Base-by-base conservation (phyloP, 2,113 vertebrate genomes). In the Passer domesticus region DNA sequence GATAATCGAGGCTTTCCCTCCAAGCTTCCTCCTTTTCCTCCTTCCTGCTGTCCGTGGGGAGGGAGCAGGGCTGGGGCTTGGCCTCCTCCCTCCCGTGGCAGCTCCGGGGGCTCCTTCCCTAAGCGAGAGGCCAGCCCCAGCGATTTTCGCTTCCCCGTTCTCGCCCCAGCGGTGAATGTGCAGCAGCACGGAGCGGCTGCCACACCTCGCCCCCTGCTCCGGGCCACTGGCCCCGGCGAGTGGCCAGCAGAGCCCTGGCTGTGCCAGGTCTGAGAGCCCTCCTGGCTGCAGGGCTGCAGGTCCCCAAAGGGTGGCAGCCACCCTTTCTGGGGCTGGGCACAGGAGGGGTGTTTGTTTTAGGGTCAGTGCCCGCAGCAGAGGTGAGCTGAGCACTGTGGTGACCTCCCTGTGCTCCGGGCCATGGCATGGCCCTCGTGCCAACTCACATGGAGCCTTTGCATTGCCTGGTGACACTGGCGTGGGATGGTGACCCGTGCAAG, bases 191-290 rank as follows among this genome's bases (percentile, higher is more conserved):
- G 23, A 52, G 56, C 31, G 9, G 60, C 72, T 3, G 1, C 47
- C 44, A 3, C 33, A 30, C 28, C 47, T 35, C 10, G 16, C 24
- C 59, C 55, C 39, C 47, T 15, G 43, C 76, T 22, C 41, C 31
- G 2, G 0, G 23, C 78, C 47, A 2, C 14, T 49, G 78, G 11
- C 6, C 47, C 2, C 0, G 1, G 24, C 2, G 9, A 44, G 58
- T 9, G 4, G 49, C 79, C 14, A 0, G 19, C 2, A 4, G 19
- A 59, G 14, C 11, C 7, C 43, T 23, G 0, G 4, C 25, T 41
- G 1, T 21, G 77, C 69, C 60, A n/a, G 13, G 6, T 28, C 23
- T 67, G 69, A 75, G 44, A 59, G 13, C 49, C n/a, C 58, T 55
- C n/a, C 68, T 0, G 3, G 33, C 80, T 53, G 33, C 47, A 53